Base-by-base conservation (phyloP, 2,888 invertebrate genomes). In the Zaprionus obscuricornis region DNA sequence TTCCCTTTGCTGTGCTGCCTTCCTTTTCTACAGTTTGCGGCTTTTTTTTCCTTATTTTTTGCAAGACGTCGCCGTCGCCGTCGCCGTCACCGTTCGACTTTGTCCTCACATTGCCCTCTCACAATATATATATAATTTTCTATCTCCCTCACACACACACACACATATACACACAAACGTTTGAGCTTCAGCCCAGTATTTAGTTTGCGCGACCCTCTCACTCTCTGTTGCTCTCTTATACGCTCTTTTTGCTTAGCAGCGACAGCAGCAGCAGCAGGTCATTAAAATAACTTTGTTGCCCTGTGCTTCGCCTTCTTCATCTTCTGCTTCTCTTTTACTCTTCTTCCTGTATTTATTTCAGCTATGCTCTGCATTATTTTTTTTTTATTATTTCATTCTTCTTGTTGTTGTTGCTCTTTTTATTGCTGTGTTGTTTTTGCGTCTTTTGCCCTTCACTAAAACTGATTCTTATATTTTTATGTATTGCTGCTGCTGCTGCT, bases 271-370 rank as follows among this genome's bases (percentile, higher is more conserved):
- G 45, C 75, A 62, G 83, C 77, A 82, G 76, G 84, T 81, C 79
- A 83, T 79, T 83, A 83, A 74, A 74, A 79, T 83, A 79, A 83
- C 79, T 76, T 83, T 83, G 79, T 83, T 81, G 84, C 74, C 65
- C 59, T 74, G 75, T 70, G n/a, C n/a, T n/a, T 29, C 22, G 10
- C 10, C 14, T 43, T 26, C 6, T 11, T 18, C n/a, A n/a, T n/a
- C n/a, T n/a, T n/a, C n/a, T n/a, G n/a, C n/a, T n/a, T n/a, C n/a
- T n/a, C n/a, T n/a, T n/a, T n/a, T 20, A 17, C 36, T 36, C 27
- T 62, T 71, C 76, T 81, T 76, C 78, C 71, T 77, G 78, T 74
- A 55, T 67, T 56, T 39, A 39, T 57, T 68, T 64, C 37, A 16
- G 69, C 65, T 54, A 73, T 65, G 65, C 60, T 73, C 59, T 72